A percentile compares a stretch with the other conserved stretches of the same genome.
Evolutionary conservation across 2,797 vertebrate genomes (phyloP).

Genomic region (Cygnus olor): DNA sequence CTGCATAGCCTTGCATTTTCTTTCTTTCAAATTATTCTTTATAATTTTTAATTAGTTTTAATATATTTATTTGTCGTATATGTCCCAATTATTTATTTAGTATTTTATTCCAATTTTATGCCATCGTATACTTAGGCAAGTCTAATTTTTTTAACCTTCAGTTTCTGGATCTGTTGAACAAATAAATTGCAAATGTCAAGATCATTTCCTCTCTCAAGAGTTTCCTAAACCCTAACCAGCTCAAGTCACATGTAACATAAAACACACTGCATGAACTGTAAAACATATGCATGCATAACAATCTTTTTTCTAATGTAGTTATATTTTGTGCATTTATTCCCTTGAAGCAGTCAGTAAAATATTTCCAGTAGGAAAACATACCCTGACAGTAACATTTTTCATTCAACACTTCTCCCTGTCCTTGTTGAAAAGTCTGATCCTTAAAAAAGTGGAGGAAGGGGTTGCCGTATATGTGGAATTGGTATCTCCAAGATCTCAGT

Average conservation of each 20-base stretch:
- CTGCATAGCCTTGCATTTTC: not conserved
- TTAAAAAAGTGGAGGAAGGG: not conserved
- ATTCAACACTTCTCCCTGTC: not conserved
- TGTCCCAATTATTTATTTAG: not conserved
- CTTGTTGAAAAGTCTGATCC: not conserved
- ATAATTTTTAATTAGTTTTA: not conserved
- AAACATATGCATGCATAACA: slow-evolving; percentile 29
- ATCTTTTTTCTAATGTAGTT: not conserved
- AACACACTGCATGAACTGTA: slow-evolving; percentile 28
- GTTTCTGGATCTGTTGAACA: slow-evolving; percentile 31
- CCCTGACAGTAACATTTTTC: not conserved
- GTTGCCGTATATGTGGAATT: not conserved
- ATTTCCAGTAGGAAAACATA: slow-evolving; percentile 23
- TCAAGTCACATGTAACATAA: slow-evolving; percentile 33
- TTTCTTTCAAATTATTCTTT: slow-evolving; percentile 24
- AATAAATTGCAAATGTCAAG: slow-evolving; percentile 38
- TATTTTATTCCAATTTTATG: slow-evolving; percentile 22
- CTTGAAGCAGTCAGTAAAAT: slow-evolving; percentile 32
- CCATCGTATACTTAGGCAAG: not conserved
- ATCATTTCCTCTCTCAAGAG: slow-evolving; percentile 41
- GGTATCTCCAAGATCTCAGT: not conserved
- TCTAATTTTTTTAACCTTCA: not conserved
- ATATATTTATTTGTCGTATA: slow-evolving; percentile 4
- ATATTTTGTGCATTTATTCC: slow-evolving; percentile 34
- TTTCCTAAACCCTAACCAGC: slow-evolving; percentile 39